phyloP scores from a whole-genome alignment of 92 coral and sea anemone species.

The Porites divaricata region DNA sequence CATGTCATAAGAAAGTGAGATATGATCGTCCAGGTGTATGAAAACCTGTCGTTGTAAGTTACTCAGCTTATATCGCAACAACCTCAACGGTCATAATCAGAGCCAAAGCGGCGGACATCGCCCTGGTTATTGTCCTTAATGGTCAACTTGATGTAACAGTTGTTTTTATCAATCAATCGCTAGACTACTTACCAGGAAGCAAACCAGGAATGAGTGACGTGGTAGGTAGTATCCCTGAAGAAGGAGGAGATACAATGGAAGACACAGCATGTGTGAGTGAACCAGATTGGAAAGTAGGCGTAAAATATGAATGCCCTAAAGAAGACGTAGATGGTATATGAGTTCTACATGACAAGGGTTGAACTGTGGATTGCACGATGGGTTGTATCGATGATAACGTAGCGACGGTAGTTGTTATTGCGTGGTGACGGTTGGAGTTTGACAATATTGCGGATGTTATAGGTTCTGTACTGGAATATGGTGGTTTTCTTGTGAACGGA shows the following conservation, averaged over 20 bases:
- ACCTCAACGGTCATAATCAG: too few species aligned
- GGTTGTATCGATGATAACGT: neutral
- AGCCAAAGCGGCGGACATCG: too few species aligned
- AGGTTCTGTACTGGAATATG: neutral
- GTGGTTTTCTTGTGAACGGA: neutral
- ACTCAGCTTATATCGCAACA: too few species aligned
- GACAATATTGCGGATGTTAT: too few species aligned
- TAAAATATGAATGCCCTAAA: neutral
- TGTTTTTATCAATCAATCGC: too few species aligned
- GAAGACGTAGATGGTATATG: neutral
- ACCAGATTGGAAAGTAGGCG: neutral
- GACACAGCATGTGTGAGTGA: neutral
- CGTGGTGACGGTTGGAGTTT: neutral
- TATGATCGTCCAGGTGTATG: too few species aligned
- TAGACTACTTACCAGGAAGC: slow-evolving; percentile 6
- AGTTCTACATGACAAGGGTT: neutral
- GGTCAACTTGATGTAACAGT: too few species aligned
- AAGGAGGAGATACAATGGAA: neutral
- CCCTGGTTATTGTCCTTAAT: too few species aligned
- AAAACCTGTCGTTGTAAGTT: too few species aligned
- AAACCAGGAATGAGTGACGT: neutral
- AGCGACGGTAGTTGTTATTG: neutral
- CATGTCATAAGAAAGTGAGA: too few species aligned
- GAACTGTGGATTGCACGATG: neutral
- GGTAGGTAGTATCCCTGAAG: neutral